Conservation (phyloP, 2,888 invertebrate species). For the Empis stercorea region DNA sequence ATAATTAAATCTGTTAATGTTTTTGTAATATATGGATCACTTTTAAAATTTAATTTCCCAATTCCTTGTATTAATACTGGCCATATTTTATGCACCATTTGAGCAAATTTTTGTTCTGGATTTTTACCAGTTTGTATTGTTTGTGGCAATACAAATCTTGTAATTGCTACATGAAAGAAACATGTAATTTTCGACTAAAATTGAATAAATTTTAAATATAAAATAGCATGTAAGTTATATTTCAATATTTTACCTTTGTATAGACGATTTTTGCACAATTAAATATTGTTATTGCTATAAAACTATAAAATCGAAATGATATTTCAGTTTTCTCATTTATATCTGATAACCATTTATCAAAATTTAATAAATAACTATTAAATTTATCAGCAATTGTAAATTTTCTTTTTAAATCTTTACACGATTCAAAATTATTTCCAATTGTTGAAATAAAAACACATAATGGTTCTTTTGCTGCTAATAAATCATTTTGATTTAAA, state of each 20-base stretch:
- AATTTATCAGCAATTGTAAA: slow-evolving; percentile 26
- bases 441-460: slow-evolving; percentile 29
- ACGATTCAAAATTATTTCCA: slow-evolving; percentile 19
- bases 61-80: slow-evolving; percentile 41
- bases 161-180: slow-evolving; percentile 39
- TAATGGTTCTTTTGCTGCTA: slow-evolving; percentile 29
- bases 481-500: slow-evolving; percentile 16
- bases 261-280: slow-evolving; percentile 32
- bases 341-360: slow-evolving; percentile 29
- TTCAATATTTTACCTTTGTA: slow-evolving; percentile 19
- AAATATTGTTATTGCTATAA: slow-evolving; percentile 32
- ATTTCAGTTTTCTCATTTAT: slow-evolving; percentile 25
- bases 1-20: slow-evolving; percentile 38
- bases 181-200: slow-evolving; percentile 27
- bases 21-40: slow-evolving; percentile 38
- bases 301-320: slow-evolving; percentile 29
- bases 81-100: slow-evolving; percentile 40
- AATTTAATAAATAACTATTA: slow-evolving; percentile 26
- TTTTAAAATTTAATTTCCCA: slow-evolving; percentile 35
- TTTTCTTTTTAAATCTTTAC: slow-evolving; percentile 18
- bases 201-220: too few species aligned
- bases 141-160: slow-evolving; percentile 39
- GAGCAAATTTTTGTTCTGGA: slow-evolving; percentile 33
- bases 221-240: neutral
- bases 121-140: slow-evolving; percentile 38